phyloP scores from a whole-genome alignment of 2,888 invertebrate genomes.

The Phortica okadai region DNA sequence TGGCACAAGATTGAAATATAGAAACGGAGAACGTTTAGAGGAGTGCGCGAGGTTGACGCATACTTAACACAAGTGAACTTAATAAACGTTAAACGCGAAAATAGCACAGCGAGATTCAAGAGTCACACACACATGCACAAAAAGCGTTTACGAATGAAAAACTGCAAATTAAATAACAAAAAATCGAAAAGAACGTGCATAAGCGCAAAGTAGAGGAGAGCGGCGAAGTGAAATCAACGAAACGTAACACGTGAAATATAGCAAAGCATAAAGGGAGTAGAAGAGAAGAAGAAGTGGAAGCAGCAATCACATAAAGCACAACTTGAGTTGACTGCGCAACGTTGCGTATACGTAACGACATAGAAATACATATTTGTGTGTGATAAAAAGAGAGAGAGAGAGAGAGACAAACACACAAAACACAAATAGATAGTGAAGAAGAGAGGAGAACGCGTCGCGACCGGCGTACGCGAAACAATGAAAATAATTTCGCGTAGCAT shows the following conservation, averaged over 20 bases:
- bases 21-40: not conserved
- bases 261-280: not conserved
- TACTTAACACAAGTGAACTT: constrained; percentile 25
- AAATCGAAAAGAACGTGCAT: not conserved
- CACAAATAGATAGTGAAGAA: not conserved
- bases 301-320: not conserved
- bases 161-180: constrained; percentile 37
- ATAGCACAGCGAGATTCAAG: not conserved
- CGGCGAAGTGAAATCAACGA: constrained; percentile 9
- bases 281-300: not conserved
- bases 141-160: constrained; percentile 32
- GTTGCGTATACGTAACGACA: constrained; percentile 40
- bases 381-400: not conserved
- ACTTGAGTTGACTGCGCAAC: not conserved
- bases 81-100: constrained; percentile 29
- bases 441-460: not conserved
- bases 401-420: not conserved
- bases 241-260: constrained; percentile 17
- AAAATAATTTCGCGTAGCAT: constrained; percentile 65
- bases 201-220: constrained; percentile 17
- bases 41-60: not conserved
- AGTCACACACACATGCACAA: not conserved
- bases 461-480: constrained; percentile 60
- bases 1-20: not conserved
- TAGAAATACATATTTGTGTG: not conserved